Base-by-base conservation (phyloP, 2,113 vertebrate species). In the Scolopax mira region DNA sequence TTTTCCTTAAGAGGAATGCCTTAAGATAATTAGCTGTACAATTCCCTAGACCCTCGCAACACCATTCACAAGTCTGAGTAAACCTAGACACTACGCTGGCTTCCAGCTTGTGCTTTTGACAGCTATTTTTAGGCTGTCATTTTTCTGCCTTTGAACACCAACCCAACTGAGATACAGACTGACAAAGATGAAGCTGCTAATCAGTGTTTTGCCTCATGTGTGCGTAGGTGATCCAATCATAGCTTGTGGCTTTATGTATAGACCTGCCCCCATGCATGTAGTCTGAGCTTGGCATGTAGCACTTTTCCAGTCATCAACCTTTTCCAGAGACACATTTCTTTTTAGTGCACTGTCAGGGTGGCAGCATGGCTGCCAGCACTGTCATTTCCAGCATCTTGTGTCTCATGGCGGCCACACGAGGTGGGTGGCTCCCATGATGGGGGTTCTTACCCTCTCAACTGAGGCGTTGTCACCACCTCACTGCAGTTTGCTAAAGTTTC, bases 141-240 rank as follows among this genome's bases (percentile, higher is more conserved):
- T 73, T 75, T 93, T 88, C 70, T 87, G 55, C 67, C 79, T 91
- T 94, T 86, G 93, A 91, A 48, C 30, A 70, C 46, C 23, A 79
- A 46, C n/a, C 51, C 8, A 21, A 1, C 0, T n/a, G 77, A 91
- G 48, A 88, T 71, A 17, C 77, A 89, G 52, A 55, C 42, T 48
- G 55, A 79, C 87, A 83, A 69, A 66, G 11, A 15, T 85, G 88
- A 62, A 78, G 55, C 8, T 88, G 23, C 55, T 55, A 33, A 79
- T 85, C 48, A 44, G 35, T 30, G 33, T 90, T 94, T 93, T 89
- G 31, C n/a, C 37, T 88, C 22, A 13, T 0, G 5, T 46, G 58
- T 85, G 39, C 25, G 60, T 23, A 73, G 58, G 69, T 28, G 58
- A 85, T 9, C 27, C 18, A 7, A 18, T 15, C 44, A 9, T 8